These are phyloP conservation scores for Chesias legatella DNA, from an alignment of 2,888 invertebrate species.

Conservation along the genomic window DNA sequence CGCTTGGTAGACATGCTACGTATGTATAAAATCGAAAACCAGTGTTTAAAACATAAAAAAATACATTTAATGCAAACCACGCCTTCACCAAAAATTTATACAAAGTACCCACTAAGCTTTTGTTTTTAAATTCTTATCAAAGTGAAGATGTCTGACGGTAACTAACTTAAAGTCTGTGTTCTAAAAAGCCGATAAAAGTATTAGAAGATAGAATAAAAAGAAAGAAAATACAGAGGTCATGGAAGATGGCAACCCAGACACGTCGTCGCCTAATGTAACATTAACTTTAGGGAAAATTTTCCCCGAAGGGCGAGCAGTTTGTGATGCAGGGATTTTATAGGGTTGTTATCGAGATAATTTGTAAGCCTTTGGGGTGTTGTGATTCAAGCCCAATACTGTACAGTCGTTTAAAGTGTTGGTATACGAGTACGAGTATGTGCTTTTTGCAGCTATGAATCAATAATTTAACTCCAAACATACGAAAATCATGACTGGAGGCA, in stretches of 20 bases:
- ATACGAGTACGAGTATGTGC: too few species aligned
- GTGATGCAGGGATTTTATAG: slow-evolving; percentile 19
- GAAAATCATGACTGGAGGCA: too few species aligned
- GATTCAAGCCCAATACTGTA: slow-evolving; percentile 1
- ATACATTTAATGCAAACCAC: too few species aligned
- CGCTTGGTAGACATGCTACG: too few species aligned
- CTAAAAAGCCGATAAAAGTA: slow-evolving; percentile 31
- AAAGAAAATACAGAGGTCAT: slow-evolving; percentile 30
- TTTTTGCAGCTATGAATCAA: too few species aligned
- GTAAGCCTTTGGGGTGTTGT: slow-evolving; percentile 4
- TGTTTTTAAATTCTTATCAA: not conserved
- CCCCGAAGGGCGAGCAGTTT: slow-evolving; percentile 20
- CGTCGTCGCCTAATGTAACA: slow-evolving; percentile 44
- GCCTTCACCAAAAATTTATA: not conserved
- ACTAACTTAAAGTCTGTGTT: slow-evolving; percentile 26
- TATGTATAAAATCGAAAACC: too few species aligned
- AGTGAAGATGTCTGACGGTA: slow-evolving; percentile 4
- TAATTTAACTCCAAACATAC: too few species aligned
- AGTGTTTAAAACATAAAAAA: too few species aligned
- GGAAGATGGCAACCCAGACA: slow-evolving; percentile 35
- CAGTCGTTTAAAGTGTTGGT: not conserved
- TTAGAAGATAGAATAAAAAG: slow-evolving; percentile 13
- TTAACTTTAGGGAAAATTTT: slow-evolving; percentile 38
- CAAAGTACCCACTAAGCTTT: slow-evolving; percentile 3
- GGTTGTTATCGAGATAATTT: slow-evolving; percentile 20